These are phyloP conservation scores for Pandion haliaetus DNA, from an alignment of 2,113 vertebrate genomes.

Conservation along the genomic window DNA sequence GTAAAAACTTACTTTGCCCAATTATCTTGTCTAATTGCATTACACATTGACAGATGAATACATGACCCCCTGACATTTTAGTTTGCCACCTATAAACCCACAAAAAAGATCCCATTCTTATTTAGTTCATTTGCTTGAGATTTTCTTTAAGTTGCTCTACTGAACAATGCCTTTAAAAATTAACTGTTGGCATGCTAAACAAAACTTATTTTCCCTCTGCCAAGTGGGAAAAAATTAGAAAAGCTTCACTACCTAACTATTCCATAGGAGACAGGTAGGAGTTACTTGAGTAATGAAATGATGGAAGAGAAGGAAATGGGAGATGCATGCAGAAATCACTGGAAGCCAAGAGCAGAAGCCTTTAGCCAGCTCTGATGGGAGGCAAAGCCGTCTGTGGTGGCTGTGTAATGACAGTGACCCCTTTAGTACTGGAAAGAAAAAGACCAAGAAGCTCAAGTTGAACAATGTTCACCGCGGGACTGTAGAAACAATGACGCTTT, in stretches of 20 bases:
- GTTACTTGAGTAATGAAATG: not conserved
- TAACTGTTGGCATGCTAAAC: conserved; percentile 1
- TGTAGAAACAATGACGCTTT: not conserved
- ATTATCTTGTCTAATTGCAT: conserved; percentile 75
- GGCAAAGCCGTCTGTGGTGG: accelerated
- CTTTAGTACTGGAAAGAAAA: not conserved
- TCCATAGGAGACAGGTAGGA: not conserved
- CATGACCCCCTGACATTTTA: conserved; percentile 54
- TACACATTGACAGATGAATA: conserved; percentile 69
- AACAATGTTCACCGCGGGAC: not conserved
- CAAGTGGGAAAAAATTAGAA: not conserved
- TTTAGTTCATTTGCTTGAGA: conserved; percentile 6
- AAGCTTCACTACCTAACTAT: not conserved
- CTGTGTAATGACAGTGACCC: not conserved
- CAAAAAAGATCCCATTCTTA: conserved; percentile 4
- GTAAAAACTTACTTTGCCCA: conserved; percentile 49
- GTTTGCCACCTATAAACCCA: conserved; percentile 40
- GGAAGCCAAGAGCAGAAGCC: not conserved
- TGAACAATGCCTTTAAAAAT: not conserved
- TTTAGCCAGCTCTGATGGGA: not conserved
- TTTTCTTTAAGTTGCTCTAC: not conserved
- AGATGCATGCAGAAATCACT: not conserved
- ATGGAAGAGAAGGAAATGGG: not conserved
- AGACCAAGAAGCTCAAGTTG: not conserved
- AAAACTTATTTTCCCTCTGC: not conserved